A percentile compares a stretch with the other conserved stretches of the same genome.
Evolutionary conservation across 2,888 invertebrate genomes (phyloP).

Genomic region (Drosophila anceps): DNA sequence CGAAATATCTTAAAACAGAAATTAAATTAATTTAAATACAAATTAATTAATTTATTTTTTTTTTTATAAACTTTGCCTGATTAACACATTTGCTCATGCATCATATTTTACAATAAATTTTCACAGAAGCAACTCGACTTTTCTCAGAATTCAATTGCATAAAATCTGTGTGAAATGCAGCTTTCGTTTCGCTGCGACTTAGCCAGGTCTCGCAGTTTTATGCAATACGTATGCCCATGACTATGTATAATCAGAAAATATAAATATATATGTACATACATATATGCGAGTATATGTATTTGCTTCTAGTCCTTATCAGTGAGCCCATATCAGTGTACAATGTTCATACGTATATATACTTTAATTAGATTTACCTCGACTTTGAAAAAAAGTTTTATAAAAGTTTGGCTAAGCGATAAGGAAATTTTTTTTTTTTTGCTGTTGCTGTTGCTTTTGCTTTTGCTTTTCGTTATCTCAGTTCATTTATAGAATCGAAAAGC

Average conservation of each 20-base stretch:
- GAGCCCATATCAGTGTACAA: neutral
- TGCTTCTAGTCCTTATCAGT: constrained; percentile 15
- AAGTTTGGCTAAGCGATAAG: constrained; percentile 57
- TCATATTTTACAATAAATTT: neutral
- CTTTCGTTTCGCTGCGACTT: neutral
- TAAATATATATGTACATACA: neutral
- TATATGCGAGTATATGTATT: neutral
- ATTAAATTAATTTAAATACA: too few species aligned
- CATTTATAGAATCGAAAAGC: constrained; percentile 43
- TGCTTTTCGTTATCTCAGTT: constrained; percentile 18
- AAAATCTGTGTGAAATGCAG: neutral
- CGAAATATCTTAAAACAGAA: too few species aligned
- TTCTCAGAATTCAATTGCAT: neutral
- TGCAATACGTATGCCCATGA: neutral
- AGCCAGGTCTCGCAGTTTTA: neutral
- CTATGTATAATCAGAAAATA: neutral
- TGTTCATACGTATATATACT: neutral
- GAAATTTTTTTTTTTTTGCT: neutral
- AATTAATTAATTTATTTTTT: too few species aligned
- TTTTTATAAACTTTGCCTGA: neutral
- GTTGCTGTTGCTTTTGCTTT: neutral
- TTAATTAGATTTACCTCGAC: constrained; percentile 56
- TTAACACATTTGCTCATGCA: neutral
- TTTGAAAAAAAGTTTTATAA: constrained; percentile 71
- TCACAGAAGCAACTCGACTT: neutral